Evolutionary conservation across 1,140 invertebrate genomes (phyloP).

Genomic region (Drosophila ohnishii): DNA sequence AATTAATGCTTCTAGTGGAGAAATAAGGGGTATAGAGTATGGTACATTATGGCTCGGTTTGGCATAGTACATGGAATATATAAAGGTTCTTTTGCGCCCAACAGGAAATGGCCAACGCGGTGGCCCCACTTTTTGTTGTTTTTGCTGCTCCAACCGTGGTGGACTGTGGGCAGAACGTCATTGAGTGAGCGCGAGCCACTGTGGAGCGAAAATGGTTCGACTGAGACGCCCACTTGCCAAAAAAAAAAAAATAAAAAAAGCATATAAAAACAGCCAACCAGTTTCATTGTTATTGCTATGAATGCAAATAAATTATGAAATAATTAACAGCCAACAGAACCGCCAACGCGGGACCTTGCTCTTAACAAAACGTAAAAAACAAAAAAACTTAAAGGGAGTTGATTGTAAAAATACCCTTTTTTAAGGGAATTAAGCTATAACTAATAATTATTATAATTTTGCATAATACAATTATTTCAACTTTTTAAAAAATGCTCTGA

Average conservation of each 20-base stretch:
- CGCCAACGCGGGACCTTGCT: slow-evolving; percentile 29
- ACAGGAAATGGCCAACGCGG: slow-evolving; percentile 64
- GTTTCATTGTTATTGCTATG: slow-evolving; percentile 43
- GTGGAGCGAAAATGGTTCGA: slow-evolving; percentile 45
- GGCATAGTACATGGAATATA: slow-evolving; percentile 6
- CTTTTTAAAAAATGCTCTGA: not conserved
- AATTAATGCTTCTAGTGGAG: slow-evolving; percentile 43
- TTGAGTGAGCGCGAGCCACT: slow-evolving; percentile 25
- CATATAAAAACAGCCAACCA: slow-evolving; percentile 30
- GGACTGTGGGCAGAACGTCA: slow-evolving; percentile 46
- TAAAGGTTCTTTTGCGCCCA: slow-evolving; percentile 43
- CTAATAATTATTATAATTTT: too few relatives aligned
- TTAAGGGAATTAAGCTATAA: not conserved
- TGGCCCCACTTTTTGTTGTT: slow-evolving; percentile 36
- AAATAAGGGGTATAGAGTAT: slow-evolving; percentile 8
- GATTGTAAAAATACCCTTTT: too few relatives aligned
- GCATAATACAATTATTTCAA: not conserved
- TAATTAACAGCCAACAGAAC: slow-evolving; percentile 36
- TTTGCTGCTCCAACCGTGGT: slow-evolving; percentile 4
- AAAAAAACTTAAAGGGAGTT: not conserved
- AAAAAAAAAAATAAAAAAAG: not conserved
- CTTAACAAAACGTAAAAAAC: not conserved
- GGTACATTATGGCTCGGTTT: slow-evolving; percentile 10
- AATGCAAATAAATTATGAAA: slow-evolving; percentile 61
- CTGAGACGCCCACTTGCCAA: slow-evolving; percentile 41